Evolutionary conservation across 2,888 invertebrate genomes (phyloP), one percentile per base, ranked within the genome.

Genomic region (Chesias legatella): DNA sequence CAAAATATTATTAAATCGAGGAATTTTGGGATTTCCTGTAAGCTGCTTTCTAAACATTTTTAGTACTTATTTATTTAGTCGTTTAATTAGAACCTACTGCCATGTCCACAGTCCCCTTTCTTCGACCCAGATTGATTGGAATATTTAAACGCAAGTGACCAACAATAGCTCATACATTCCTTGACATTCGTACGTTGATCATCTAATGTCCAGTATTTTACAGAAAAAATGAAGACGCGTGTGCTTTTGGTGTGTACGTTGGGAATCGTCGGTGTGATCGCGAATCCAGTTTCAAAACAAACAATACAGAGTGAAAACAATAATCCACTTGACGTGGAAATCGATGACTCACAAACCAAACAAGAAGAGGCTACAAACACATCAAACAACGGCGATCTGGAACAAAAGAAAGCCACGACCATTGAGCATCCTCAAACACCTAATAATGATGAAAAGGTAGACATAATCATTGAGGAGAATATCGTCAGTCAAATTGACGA

Each of bases 211-310:
- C 3, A 34, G 41, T 51, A 39, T 36, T 65, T 80, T 61, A 33
- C 76, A 83, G 82, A 71, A 72, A 68, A 74, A 75, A 84, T 85
- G 85, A 79, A 76, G 54, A 56, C 32, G 6, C 36, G 36, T 21
- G 42, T 65, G 43, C 34, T 69, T 43, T 48, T 78, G 43, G 40
- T 75, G 43, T 53, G 79, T 33, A 50, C 63, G 44, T 42, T 77
- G 56, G 76, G 71, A 42, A 45, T 78, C 33, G 61, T 63, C 34
- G 57, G 60, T 44, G 72, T 59, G 31, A 46, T 66, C 37, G 72
- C 75, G 28, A 67, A 57, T 47, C 63, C 73, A 45, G 58, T 60
- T 56, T 51, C 58, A 58, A 60, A 66, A 65, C 62, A 67, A 66
- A 60, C 61, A 43, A 48, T 43, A 26, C 41, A 52, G 20, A 54